A percentile compares a stretch with the other conserved stretches of the same genome.
These are phyloP conservation scores for Lamproptera curius DNA, from an alignment of 2,888 invertebrate species.

Conservation along the genomic window DNA sequence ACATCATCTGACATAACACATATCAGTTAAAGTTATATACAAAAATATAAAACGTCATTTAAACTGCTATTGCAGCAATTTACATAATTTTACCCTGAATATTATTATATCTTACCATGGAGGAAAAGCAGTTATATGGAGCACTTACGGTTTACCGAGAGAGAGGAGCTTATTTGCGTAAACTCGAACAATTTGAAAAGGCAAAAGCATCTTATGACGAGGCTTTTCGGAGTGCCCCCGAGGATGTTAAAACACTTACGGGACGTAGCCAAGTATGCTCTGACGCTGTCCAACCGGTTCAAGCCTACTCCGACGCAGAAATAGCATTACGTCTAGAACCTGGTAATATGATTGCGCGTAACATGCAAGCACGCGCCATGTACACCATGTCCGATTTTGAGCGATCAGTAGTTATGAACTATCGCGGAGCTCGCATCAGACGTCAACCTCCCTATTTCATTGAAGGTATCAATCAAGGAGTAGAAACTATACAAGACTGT, in stretches of 20 bases:
- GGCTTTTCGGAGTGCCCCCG: constrained; percentile 49
- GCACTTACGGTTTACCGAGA: constrained; percentile 66
- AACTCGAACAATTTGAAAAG: constrained; percentile 67
- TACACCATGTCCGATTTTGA: constrained; percentile 71
- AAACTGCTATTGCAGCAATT: neutral
- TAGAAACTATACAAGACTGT: constrained; percentile 69
- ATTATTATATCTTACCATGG: constrained; percentile 40
- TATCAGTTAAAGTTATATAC: constrained; percentile 24
- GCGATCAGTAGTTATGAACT: constrained; percentile 66
- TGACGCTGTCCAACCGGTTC: constrained; percentile 61
- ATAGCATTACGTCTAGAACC: constrained; percentile 62
- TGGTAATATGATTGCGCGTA: constrained; percentile 59
- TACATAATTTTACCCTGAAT: neutral
- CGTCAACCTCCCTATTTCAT: constrained; percentile 64
- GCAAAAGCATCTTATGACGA: constrained; percentile 64
- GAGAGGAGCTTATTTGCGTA: constrained; percentile 58
- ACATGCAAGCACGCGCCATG: constrained; percentile 67
- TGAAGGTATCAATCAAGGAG: constrained; percentile 68
- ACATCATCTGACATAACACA: neutral
- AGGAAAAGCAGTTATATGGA: constrained; percentile 58
- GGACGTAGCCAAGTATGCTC: constrained; percentile 67
- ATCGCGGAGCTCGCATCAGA: constrained; percentile 50
- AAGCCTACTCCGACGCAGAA: constrained; percentile 65
- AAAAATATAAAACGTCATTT: constrained; percentile 4
- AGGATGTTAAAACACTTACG: constrained; percentile 57